Evolutionary conservation across 1,140 invertebrate species (phyloP), one percentile per base, ranked within the genome.

Genomic region (Cotesia vestalis): DNA sequence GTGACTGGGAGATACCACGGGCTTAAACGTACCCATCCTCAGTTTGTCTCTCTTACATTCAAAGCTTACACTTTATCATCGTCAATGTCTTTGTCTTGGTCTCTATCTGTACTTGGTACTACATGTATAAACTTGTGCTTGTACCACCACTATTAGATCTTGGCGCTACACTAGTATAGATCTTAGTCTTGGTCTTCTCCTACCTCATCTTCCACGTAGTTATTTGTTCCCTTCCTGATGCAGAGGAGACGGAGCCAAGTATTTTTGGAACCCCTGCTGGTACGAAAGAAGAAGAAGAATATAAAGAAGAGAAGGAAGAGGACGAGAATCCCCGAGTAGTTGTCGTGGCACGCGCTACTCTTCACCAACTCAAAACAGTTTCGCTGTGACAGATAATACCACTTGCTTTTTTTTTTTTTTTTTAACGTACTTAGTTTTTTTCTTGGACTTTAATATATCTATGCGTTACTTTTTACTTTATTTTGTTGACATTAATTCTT

Each of bases 1-100:
- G 79, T 83, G 81, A 46, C 40, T 46, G 78, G 80, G 53, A 17
- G 34, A n/a, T 52, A 53, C 27, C 57, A 3, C 73, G 70, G 46
- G 69, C 74, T 76, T 76, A 71, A 73, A 59, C 46, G 66, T 64
- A 66, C 40, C 52, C 67, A 40, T 64, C 57, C 57, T 46, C 20
- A 72, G 52, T 69, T 70, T 46, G 35, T 69, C 71, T 66, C 73
- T 76, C 72, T 52, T 66, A 73, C 57, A 72, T 61, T 69, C 71
- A 62, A 12, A 55, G 20, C 57, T 27, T 46, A 46, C 40, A 46
- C 40, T 46, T 46, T 46, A 46, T 46, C 40, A 46, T 46, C 40
- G 11, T 46, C 40, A 46, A 11, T 46, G 8, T 46, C 40, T 46
- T 46, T 46, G 40, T 46, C 38, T 40, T 40, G 5, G 38, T 40